Conservation (phyloP, 1,140 invertebrate species). For the Rhagoletis zephyria region DNA sequence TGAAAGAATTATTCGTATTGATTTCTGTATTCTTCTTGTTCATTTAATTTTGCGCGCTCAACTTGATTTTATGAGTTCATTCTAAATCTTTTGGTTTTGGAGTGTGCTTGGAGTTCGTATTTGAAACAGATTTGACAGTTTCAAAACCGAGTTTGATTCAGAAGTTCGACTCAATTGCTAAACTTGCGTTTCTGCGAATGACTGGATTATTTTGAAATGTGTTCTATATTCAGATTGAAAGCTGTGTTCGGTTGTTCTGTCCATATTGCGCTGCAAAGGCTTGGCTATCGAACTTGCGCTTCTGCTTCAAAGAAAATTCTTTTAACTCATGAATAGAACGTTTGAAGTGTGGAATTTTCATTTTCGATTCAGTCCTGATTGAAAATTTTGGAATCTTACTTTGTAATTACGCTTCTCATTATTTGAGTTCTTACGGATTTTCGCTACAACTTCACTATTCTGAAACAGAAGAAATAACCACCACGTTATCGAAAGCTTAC, state of each 20-base stretch:
- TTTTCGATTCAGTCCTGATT: not conserved
- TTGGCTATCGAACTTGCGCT: slow-evolving; percentile 15
- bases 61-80: slow-evolving; percentile 15
- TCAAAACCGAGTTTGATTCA: not conserved
- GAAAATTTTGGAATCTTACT: not conserved
- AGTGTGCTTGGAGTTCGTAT: not conserved
- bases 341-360: not conserved
- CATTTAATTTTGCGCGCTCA: not conserved
- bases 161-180: not conserved
- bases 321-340: not conserved
- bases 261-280: not conserved
- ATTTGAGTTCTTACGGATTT: not conserved
- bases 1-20: slow-evolving; percentile 6
- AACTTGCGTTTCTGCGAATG: not conserved
- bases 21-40: not conserved
- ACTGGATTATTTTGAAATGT: not conserved
- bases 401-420: slow-evolving; percentile 33
- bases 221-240: not conserved
- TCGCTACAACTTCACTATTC: slow-evolving; percentile 31
- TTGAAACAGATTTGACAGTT: no score
- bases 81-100: not conserved
- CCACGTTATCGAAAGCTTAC: slow-evolving; percentile 1
- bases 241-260: not conserved
- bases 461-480: slow-evolving; percentile 42
- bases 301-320: not conserved